Evolutionary conservation across 2,113 vertebrate genomes (phyloP).

Genomic region (Microtus oregoni): DNA sequence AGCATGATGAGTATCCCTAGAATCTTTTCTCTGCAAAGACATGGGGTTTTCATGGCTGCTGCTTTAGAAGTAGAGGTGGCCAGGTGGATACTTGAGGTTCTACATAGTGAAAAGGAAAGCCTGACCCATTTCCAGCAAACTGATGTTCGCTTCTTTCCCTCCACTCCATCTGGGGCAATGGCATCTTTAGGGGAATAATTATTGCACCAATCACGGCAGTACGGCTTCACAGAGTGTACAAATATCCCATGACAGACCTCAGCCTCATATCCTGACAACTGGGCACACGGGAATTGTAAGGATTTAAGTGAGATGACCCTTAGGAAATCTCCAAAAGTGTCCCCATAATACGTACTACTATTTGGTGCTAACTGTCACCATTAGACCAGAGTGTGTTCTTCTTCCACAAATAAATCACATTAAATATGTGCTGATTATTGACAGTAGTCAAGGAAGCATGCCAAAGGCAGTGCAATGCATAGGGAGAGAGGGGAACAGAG

Average conservation of each 20-base stretch:
- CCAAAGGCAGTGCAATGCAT: not conserved
- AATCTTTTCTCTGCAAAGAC: not conserved
- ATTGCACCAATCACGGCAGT: not conserved
- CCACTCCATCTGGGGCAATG: not conserved
- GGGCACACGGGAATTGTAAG: not conserved
- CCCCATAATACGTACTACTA: not conserved
- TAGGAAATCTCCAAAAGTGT: not conserved
- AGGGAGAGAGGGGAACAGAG: not conserved
- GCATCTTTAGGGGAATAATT: not conserved
- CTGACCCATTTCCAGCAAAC: not conserved
- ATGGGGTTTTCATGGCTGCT: not conserved
- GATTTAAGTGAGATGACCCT: not conserved
- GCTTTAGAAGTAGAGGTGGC: not conserved
- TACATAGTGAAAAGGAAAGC: not conserved
- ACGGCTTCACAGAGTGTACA: not conserved
- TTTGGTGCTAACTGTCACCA: not conserved
- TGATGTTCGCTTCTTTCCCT: not conserved
- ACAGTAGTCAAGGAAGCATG: not conserved
- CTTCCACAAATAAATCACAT: not conserved
- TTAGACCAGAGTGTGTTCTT: not conserved
- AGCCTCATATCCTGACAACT: not conserved
- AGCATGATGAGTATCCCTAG: no score
- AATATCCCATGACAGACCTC: not conserved
- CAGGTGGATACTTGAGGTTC: not conserved
- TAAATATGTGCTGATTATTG: not conserved